Evolutionary conservation across 2,888 invertebrate species (phyloP).

Genomic region (Plutella xylostella): DNA sequence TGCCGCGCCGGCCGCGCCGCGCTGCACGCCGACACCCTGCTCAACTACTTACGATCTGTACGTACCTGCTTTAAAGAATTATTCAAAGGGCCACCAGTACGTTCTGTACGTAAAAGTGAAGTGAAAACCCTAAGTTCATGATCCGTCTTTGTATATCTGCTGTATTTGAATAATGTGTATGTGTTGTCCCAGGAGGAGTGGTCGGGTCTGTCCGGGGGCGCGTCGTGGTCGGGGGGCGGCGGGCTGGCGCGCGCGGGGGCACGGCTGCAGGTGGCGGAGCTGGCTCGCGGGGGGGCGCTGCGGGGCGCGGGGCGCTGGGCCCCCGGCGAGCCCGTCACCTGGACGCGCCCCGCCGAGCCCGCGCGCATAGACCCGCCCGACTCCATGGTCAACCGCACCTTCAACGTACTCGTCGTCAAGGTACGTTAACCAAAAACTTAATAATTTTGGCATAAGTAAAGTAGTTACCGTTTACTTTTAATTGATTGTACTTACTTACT

Average conservation of each 20-base stretch:
- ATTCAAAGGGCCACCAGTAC: conserved; percentile 13
- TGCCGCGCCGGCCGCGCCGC: conserved; percentile 36
- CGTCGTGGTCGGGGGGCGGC: conserved; percentile 36
- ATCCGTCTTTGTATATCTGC: too few relatives aligned
- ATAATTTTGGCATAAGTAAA: too few relatives aligned
- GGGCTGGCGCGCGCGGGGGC: conserved; percentile 30
- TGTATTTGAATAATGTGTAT: too few relatives aligned
- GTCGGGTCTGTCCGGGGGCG: conserved; percentile 22
- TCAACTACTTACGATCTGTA: conserved; percentile 55
- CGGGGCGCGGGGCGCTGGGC: conserved; percentile 35
- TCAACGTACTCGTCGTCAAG: conserved; percentile 43
- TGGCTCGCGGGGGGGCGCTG: conserved; percentile 40
- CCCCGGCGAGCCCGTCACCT: conserved; percentile 3
- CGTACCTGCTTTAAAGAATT: conserved; percentile 12
- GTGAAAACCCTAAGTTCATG: too few relatives aligned
- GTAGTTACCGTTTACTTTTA: too few relatives aligned
- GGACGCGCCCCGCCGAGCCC: conserved; percentile 24
- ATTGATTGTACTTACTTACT: too few relatives aligned
- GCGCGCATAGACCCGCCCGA: conserved; percentile 29
- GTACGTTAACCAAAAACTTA: too few relatives aligned
- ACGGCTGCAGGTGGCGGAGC: conserved; percentile 38
- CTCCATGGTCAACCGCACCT: conserved; percentile 52
- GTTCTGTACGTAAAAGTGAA: too few relatives aligned
- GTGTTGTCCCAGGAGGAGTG: conserved; percentile 25
- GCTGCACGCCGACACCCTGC: conserved; percentile 52